Evolutionary conservation across 2,888 invertebrate genomes (phyloP).

Genomic region (Stomorhina lunata): DNA sequence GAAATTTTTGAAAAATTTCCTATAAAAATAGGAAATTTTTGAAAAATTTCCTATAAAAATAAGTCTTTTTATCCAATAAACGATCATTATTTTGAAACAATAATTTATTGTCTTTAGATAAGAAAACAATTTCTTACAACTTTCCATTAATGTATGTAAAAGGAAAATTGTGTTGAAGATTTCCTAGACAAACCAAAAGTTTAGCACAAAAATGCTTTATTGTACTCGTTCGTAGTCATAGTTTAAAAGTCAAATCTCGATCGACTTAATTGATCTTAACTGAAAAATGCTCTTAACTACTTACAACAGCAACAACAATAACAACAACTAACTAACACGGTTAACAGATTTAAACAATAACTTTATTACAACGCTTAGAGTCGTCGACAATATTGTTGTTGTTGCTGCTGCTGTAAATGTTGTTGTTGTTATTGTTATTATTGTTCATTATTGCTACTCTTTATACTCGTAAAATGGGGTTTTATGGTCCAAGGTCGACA

Average conservation of each 20-base stretch:
- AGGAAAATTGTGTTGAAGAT: background rate
- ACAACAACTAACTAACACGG: background rate
- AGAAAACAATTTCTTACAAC: no score
- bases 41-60: no score
- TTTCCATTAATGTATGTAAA: no score
- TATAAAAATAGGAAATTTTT: no score
- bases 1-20: no score
- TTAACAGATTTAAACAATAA: conserved; percentile 38
- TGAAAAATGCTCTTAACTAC: conserved; percentile 26
- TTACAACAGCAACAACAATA: background rate
- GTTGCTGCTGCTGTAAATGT: background rate
- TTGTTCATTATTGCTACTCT: conserved; percentile 12
- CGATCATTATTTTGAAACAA: no score
- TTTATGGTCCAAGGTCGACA: conserved; percentile 68
- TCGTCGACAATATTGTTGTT: background rate
- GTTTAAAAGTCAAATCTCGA: conserved; percentile 20
- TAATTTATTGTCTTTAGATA: no score
- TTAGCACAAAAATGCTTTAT: background rate
- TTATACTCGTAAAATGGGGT: conserved; percentile 54
- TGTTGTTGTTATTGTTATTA: conserved; percentile 23
- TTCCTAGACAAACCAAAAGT: no score
- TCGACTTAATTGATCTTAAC: conserved; percentile 29
- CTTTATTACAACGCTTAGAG: conserved; percentile 22
- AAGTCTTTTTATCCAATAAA: no score
- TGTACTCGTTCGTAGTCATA: background rate